phyloP scores from a whole-genome alignment of 1,140 invertebrate species.

The Sarcophaga bullata region DNA sequence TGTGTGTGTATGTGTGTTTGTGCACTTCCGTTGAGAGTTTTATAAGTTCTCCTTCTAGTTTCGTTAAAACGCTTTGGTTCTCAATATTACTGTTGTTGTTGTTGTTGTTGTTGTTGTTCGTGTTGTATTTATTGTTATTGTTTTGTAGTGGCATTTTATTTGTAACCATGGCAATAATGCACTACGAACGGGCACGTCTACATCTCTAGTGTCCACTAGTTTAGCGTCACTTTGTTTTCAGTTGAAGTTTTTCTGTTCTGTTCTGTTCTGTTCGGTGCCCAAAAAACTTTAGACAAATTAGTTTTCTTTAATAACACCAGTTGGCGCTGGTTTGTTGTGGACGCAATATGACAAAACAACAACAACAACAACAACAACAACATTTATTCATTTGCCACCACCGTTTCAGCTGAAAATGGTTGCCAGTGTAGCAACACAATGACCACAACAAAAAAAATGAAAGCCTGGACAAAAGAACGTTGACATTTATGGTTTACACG shows the following conservation, averaged over 20 bases:
- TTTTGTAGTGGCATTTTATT: conserved; percentile 23
- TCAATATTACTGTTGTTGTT: too few species aligned
- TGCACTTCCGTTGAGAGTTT: not conserved
- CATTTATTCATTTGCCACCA: too few species aligned
- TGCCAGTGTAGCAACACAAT: too few species aligned
- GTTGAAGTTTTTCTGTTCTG: too few species aligned
- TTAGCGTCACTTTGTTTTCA: not conserved
- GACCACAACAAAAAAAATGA: too few species aligned
- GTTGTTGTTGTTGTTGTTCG: not conserved
- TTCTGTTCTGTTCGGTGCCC: not conserved
- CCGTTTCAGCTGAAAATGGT: too few species aligned
- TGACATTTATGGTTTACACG: too few species aligned
- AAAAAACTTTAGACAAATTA: conserved; percentile 2
- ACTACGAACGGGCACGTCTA: conserved; percentile 1
- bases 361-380: too few species aligned
- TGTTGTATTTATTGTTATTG: not conserved
- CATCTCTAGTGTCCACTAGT: conserved; percentile 32
- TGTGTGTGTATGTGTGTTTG: not conserved
- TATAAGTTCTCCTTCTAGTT: not conserved
- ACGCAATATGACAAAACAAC: not conserved
- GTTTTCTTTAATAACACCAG: conserved; percentile 5
- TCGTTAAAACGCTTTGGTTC: not conserved
- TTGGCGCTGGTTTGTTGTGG: not conserved
- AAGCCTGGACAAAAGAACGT: too few species aligned
- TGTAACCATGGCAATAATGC: conserved; percentile 30